Evolutionary conservation across 1,140 invertebrate species (phyloP).

Genomic region (Diachasmimorpha longicaudata): DNA sequence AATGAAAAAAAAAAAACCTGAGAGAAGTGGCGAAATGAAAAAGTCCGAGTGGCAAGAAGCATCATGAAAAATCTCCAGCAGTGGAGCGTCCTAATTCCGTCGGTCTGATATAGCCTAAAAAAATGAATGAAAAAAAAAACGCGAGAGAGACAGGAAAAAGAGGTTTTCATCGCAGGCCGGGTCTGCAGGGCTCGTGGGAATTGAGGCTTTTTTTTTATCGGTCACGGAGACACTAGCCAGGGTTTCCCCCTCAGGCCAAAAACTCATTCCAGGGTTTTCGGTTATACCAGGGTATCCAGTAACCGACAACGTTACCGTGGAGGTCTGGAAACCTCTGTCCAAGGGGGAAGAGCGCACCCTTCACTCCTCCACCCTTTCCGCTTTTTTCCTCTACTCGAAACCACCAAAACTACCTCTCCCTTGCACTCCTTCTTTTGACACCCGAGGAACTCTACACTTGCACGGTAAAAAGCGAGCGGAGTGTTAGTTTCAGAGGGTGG

Average conservation of each 20-base stretch:
- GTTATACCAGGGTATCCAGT: background rate
- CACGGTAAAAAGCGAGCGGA: background rate
- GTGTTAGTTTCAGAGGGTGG: background rate
- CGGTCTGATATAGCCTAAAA: background rate
- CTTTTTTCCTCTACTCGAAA: background rate
- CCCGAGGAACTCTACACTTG: background rate
- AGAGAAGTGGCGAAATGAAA: conserved; percentile 8
- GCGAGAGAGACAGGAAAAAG: background rate
- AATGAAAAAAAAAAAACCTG: conserved; percentile 12
- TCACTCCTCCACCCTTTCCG: background rate
- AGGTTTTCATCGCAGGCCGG: conserved; percentile 20
- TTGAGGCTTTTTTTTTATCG: conserved; percentile 17
- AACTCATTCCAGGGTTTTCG: conserved; percentile 2
- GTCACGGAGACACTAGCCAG: conserved; percentile 2
- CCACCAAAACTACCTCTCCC: background rate
- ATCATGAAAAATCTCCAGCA: conserved; percentile 18
- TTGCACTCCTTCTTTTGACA: background rate
- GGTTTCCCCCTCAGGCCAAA: background rate
- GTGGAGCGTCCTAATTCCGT: conserved; percentile 24
- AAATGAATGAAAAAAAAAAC: background rate
- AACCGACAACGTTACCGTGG: background rate
- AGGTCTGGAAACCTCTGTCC: background rate
- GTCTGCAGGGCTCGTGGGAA: conserved; percentile 24
- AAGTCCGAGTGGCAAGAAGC: conserved; percentile 9
- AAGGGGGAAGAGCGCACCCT: background rate